A percentile compares a stretch with the other conserved stretches of the same genome.
Conservation (phyloP, 2,797 vertebrate genomes). For the Notolepis coatsorum region DNA sequence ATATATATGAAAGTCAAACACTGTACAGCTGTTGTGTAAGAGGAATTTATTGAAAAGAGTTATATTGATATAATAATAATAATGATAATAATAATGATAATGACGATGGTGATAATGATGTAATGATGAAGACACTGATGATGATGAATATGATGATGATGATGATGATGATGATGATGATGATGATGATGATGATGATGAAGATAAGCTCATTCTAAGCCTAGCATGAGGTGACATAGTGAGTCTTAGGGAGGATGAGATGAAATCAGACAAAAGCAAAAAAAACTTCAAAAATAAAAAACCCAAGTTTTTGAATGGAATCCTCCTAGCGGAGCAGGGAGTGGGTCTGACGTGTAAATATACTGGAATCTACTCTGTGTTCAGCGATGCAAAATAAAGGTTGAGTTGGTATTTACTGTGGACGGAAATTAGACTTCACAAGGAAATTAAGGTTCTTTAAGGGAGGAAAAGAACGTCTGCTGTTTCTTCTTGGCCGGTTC, state of each 20-base stretch:
- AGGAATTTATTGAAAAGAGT: constrained; percentile 84
- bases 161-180: constrained; percentile 33
- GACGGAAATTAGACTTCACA: too few relatives aligned
- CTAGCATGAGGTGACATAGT: constrained; percentile 52
- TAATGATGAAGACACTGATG: constrained; percentile 27
- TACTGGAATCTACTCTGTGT: constrained; percentile 81
- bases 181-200: constrained; percentile 32
- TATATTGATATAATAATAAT: constrained; percentile 64
- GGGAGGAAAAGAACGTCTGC: too few relatives aligned
- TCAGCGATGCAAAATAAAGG: constrained; percentile 71
- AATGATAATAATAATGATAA: not conserved
- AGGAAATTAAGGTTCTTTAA: too few relatives aligned
- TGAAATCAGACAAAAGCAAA: constrained; percentile 37
- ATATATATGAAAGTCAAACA: constrained; percentile 83
- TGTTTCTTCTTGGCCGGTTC: too few relatives aligned
- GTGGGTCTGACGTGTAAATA: constrained; percentile 84
- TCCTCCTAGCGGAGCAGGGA: constrained; percentile 71
- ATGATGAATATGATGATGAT: constrained; percentile 32
- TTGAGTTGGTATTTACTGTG: constrained; percentile 59
- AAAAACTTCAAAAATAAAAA: constrained; percentile 39
- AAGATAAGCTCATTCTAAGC: constrained; percentile 57
- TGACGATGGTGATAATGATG: constrained; percentile 14
- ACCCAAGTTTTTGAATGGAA: constrained; percentile 63
- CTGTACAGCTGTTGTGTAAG: constrained; percentile 84
- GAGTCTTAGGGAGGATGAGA: constrained; percentile 25